These are phyloP conservation scores for Drosophila histrio DNA, from an alignment of 2,888 invertebrate genomes.

Conservation along the genomic window DNA sequence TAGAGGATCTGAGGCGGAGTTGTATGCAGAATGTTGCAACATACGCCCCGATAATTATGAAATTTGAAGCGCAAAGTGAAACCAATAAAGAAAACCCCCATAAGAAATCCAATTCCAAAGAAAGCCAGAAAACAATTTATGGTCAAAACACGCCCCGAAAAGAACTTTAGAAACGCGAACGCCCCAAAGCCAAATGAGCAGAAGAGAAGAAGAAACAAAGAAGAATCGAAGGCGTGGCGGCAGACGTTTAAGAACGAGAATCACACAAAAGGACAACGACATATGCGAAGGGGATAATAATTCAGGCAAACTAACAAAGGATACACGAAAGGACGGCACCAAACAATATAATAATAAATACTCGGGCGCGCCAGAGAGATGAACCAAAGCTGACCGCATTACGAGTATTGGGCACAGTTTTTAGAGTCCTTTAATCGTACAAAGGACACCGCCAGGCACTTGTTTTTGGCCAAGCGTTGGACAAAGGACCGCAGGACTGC, in stretches of 20 bases:
- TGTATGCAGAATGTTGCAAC: conserved; percentile 51
- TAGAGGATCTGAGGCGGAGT: background rate
- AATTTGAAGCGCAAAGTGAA: conserved; percentile 59
- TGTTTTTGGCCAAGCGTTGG: conserved; percentile 17
- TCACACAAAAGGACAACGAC: conserved; percentile 59
- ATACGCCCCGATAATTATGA: conserved; percentile 74
- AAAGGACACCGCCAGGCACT: conserved; percentile 42
- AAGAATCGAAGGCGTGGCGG: conserved; percentile 43
- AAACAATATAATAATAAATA: conserved; percentile 32
- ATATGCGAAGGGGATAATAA: conserved; percentile 78
- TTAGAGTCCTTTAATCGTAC: conserved; percentile 22
- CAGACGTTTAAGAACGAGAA: conserved; percentile 38
- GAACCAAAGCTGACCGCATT: conserved; percentile 57
- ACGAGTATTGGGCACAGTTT: conserved; percentile 32
- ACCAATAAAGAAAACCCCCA: conserved; percentile 35
- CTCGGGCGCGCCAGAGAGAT: conserved; percentile 11
- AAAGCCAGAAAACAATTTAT: conserved; percentile 70
- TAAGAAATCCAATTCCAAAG: conserved; percentile 54
- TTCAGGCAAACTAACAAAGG: conserved; percentile 60
- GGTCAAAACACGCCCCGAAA: conserved; percentile 56
- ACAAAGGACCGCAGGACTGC: conserved; percentile 26
- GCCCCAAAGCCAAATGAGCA: conserved; percentile 17
- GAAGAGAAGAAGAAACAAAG: conserved; percentile 1
- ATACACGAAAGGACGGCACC: conserved; percentile 9
- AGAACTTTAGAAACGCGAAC: conserved; percentile 56